phyloP scores from a whole-genome alignment of 2,797 vertebrate genomes.

The Potorous gilbertii region DNA sequence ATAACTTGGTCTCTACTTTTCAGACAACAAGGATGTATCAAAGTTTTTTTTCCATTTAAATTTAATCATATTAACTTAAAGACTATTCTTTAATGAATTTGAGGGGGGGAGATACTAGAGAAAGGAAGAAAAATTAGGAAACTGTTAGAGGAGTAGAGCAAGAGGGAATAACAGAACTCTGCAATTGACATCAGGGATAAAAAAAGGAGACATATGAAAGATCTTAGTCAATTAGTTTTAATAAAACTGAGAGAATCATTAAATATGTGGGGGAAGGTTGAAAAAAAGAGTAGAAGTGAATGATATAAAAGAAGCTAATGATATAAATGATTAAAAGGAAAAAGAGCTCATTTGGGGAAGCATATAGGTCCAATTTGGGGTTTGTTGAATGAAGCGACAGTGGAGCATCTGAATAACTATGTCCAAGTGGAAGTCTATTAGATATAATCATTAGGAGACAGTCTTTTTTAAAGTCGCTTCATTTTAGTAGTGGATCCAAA shows the following conservation, averaged over 20 bases:
- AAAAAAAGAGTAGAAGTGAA: not conserved
- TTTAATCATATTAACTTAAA: not conserved
- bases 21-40: not conserved
- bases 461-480: not conserved
- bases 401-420: not conserved
- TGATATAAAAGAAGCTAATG: too few relatives aligned
- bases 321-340: not conserved
- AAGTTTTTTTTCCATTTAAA: not conserved
- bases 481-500: not conserved
- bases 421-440: not conserved
- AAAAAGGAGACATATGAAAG: not conserved
- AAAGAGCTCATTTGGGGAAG: not conserved
- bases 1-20: not conserved
- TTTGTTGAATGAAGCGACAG: not conserved
- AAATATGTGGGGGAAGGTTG: not conserved
- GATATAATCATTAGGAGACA: not conserved
- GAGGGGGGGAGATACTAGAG: not conserved
- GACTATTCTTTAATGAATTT: too few relatives aligned
- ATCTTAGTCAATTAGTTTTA: not conserved
- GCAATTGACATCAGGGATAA: not conserved
- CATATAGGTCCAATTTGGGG: not conserved
- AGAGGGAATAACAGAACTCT: not conserved
- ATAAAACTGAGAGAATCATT: not conserved
- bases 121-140: not conserved
- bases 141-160: not conserved